Conservation (phyloP, 2,888 invertebrate species). For the Protonemura montana region DNA sequence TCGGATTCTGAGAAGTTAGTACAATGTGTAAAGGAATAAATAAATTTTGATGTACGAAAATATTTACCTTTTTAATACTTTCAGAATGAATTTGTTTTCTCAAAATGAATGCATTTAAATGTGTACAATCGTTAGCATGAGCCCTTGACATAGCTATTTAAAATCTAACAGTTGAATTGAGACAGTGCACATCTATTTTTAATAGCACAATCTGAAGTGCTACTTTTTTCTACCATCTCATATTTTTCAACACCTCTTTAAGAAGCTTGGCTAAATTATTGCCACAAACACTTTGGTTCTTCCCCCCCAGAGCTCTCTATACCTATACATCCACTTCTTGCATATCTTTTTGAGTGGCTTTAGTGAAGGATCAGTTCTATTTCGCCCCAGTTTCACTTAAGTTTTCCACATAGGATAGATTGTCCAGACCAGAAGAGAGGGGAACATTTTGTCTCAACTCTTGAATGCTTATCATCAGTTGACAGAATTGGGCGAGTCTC, state of each 20-base stretch:
- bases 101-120: no score
- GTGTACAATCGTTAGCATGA: no score
- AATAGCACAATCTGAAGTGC: neutral
- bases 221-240: neutral
- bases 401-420: neutral
- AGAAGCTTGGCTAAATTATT: slow-evolving; percentile 37
- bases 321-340: neutral
- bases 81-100: no score
- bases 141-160: no score
- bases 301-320: neutral
- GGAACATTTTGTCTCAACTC: neutral
- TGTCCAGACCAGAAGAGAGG: neutral
- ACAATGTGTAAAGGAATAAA: no score
- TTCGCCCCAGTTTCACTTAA: slow-evolving; percentile 13
- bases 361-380: slow-evolving; percentile 24
- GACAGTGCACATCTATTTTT: neutral
- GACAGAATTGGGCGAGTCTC: neutral
- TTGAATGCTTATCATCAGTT: neutral
- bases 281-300: slow-evolving; percentile 35
- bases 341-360: neutral
- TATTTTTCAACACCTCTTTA: slow-evolving; percentile 38
- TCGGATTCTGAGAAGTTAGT: no score
- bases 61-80: no score
- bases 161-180: neutral
- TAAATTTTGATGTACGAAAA: no score